Evolutionary conservation across 2,113 vertebrate species (phyloP).

Genomic region (Phaetusa simplex): DNA sequence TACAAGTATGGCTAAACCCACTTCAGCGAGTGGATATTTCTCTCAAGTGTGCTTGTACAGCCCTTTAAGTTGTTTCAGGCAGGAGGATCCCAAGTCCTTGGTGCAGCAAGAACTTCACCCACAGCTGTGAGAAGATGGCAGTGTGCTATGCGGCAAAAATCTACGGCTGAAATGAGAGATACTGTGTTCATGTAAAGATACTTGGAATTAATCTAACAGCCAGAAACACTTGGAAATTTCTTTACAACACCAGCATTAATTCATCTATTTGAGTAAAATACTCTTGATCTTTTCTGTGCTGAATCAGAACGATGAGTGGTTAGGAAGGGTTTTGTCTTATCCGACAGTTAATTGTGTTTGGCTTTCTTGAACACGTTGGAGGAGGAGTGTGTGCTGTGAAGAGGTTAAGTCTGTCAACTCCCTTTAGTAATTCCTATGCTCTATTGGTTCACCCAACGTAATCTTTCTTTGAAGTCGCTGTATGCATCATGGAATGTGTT

Average conservation of each 20-base stretch:
- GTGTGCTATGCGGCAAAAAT: background rate
- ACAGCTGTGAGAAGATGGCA: background rate
- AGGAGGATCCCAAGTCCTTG: background rate
- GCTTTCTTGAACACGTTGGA: background rate
- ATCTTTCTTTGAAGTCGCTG: conserved; percentile 9
- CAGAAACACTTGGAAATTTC: background rate
- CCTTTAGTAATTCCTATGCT: background rate
- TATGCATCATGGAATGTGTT: background rate
- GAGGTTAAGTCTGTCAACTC: background rate
- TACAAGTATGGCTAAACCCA: background rate
- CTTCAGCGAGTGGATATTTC: background rate
- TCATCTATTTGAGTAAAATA: background rate
- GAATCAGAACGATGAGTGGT: background rate
- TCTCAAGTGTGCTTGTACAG: background rate
- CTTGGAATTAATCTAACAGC: background rate
- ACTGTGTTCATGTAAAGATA: rapidly evolving
- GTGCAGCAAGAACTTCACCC: background rate
- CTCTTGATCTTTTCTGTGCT: background rate
- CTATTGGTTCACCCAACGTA: background rate
- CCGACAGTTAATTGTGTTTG: background rate
- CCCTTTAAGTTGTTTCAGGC: background rate
- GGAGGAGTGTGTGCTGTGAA: background rate
- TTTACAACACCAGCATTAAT: background rate
- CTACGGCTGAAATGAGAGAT: background rate
- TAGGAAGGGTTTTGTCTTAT: background rate